Evolutionary conservation across 1,140 invertebrate species (phyloP).

Genomic region (Theocolax elegans): DNA sequence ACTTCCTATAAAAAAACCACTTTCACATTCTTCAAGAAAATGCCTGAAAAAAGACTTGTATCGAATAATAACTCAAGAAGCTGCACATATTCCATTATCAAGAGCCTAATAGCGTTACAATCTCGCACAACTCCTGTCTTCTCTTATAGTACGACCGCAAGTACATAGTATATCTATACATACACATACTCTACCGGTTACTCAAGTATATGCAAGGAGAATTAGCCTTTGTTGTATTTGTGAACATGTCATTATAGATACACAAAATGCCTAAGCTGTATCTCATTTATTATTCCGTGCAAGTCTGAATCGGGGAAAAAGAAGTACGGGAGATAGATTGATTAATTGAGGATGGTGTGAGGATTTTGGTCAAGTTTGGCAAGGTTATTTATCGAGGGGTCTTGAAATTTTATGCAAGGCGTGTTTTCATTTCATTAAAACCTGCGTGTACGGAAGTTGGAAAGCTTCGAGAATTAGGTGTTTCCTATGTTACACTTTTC

Average conservation of each 20-base stretch:
- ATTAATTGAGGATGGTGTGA: no score
- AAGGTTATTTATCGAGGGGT: no score
- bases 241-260: neutral
- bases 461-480: no score
- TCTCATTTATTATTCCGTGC: neutral
- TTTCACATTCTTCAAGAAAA: no score
- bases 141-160: neutral
- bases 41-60: no score
- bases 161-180: neutral
- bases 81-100: constrained; percentile 26
- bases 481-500: no score
- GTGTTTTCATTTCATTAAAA: constrained; percentile 13
- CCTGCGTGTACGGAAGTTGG: neutral
- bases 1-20: no score
- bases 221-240: constrained; percentile 9
- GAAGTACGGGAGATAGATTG: no score
- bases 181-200: neutral
- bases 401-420: no score
- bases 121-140: neutral
- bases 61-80: no score
- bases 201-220: neutral
- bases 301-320: no score
- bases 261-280: neutral
- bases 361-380: no score
- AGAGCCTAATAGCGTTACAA: constrained; percentile 21